Conservation (phyloP, 2,888 invertebrate genomes). For the Punctoribates punctum region DNA sequence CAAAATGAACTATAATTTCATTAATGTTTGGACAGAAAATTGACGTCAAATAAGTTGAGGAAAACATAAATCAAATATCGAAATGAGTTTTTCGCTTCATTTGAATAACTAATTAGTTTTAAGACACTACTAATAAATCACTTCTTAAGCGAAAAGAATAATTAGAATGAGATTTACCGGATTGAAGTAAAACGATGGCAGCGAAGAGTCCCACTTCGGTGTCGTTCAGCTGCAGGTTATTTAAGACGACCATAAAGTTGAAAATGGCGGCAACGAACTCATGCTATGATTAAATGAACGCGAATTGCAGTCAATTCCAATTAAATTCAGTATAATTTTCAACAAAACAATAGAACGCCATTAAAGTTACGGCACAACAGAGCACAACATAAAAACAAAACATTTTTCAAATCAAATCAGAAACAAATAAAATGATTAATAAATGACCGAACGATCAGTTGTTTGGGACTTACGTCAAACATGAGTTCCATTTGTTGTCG, state of each 20-base stretch:
- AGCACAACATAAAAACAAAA: neutral
- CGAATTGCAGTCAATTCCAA: constrained; percentile 2
- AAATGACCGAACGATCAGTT: constrained; percentile 7
- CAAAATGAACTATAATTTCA: too few species aligned
- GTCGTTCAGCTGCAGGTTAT: constrained; percentile 70
- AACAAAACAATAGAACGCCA: neutral
- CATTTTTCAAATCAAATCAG: neutral
- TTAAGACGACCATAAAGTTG: constrained; percentile 69
- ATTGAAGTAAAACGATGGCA: constrained; percentile 73
- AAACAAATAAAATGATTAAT: constrained; percentile 29
- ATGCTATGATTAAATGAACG: constrained; percentile 60
- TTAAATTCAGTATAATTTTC: neutral
- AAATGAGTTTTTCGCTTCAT: too few species aligned
- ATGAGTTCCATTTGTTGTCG: constrained; percentile 77
- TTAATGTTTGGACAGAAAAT: too few species aligned
- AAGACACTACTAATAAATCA: too few species aligned
- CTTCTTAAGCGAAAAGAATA: too few species aligned
- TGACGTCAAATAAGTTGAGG: too few species aligned
- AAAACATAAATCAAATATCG: too few species aligned
- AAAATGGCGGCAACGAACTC: constrained; percentile 77
- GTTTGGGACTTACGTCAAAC: constrained; percentile 71
- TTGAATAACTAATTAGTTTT: too few species aligned
- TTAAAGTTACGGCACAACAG: neutral
- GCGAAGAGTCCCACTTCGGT: constrained; percentile 85
- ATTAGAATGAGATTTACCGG: constrained; percentile 50